A percentile compares a stretch with the other conserved stretches of the same genome.
Conservation (phyloP, 2,888 invertebrate species). For the Brachyopa scutellaris region DNA sequence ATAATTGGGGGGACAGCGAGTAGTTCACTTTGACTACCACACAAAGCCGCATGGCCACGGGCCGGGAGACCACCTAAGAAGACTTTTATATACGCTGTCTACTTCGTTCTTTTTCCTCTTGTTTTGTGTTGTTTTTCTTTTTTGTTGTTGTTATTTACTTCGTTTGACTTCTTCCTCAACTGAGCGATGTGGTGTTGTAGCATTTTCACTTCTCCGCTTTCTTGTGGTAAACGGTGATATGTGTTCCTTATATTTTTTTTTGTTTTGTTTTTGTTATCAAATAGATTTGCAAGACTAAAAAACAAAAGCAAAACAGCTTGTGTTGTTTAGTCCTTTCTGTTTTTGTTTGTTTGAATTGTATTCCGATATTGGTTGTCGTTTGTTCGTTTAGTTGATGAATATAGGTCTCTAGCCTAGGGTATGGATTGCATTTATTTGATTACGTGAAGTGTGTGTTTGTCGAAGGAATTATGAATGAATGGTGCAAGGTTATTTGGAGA, state of each 20-base stretch:
- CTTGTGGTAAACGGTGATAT: conserved; percentile 57
- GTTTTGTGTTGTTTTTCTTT: conserved; percentile 7
- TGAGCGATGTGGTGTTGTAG: conserved; percentile 22
- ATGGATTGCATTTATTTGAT: conserved; percentile 27
- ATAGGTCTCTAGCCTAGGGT: conserved; percentile 1
- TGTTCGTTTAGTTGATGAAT: conserved; percentile 14
- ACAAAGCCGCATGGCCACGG: conserved; percentile 58
- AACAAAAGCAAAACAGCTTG: too few relatives aligned
- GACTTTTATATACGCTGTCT: conserved; percentile 66
- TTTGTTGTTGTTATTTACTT: conserved; percentile 51
- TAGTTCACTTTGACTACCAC: conserved; percentile 66
- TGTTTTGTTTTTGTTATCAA: conserved; percentile 25
- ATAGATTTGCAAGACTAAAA: conserved; percentile 47
- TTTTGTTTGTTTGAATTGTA: conserved; percentile 27
- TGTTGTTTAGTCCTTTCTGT: not conserved
- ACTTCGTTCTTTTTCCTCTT: conserved; percentile 26
- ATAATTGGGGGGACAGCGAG: conserved; percentile 38
- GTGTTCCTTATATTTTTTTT: conserved; percentile 50
- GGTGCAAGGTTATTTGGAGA: conserved; percentile 21
- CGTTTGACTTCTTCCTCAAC: conserved; percentile 47
- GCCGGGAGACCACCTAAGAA: conserved; percentile 67
- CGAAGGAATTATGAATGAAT: conserved; percentile 19
- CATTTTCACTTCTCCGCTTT: conserved; percentile 63
- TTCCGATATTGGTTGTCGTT: conserved; percentile 16
- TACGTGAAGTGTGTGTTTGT: conserved; percentile 42